These are phyloP conservation scores for Cyprinus carpio DNA, from an alignment of 2,113 vertebrate genomes.

Conservation along the genomic window DNA sequence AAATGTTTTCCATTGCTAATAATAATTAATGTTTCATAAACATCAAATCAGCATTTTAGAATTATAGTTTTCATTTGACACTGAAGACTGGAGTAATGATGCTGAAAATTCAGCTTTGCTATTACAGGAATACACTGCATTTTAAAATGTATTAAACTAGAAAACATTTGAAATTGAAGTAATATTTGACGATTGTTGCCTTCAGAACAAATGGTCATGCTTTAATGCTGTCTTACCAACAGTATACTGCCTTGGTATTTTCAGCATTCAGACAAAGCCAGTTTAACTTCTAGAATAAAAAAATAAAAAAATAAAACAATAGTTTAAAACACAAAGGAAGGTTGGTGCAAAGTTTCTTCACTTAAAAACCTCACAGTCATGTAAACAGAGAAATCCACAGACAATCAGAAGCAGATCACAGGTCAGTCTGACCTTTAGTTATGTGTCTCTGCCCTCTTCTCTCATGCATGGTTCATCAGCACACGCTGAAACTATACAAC, in stretches of 20 bases:
- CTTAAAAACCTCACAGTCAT: slow-evolving; percentile 1
- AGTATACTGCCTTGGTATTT: neutral
- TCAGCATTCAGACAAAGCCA: neutral
- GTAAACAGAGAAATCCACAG: slow-evolving; percentile 20
- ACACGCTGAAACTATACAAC: neutral
- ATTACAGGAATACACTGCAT: neutral
- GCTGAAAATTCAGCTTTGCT: neutral
- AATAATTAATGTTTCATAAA: neutral
- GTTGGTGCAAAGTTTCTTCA: neutral
- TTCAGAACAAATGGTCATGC: too few relatives aligned
- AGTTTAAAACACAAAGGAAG: slow-evolving; percentile 3
- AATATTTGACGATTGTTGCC: neutral
- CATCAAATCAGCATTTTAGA: neutral
- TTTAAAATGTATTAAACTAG: too few relatives aligned
- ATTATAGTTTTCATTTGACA: neutral
- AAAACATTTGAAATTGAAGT: neutral
- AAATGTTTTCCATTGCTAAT: neutral
- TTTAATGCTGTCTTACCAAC: too few relatives aligned
- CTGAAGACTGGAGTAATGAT: neutral
- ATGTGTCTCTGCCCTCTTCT: neutral
- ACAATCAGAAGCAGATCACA: slow-evolving; percentile 8
- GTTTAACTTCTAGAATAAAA: neutral
- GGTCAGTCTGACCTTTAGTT: slow-evolving; percentile 15
- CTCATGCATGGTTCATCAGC: slow-evolving; percentile 24
- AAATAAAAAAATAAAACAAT: neutral